Percentiles rank a stretch among this genome's conserved stretches.
These are phyloP conservation scores for Erebia epiphron DNA, from an alignment of 2,888 invertebrate species.

Conservation along the genomic window DNA sequence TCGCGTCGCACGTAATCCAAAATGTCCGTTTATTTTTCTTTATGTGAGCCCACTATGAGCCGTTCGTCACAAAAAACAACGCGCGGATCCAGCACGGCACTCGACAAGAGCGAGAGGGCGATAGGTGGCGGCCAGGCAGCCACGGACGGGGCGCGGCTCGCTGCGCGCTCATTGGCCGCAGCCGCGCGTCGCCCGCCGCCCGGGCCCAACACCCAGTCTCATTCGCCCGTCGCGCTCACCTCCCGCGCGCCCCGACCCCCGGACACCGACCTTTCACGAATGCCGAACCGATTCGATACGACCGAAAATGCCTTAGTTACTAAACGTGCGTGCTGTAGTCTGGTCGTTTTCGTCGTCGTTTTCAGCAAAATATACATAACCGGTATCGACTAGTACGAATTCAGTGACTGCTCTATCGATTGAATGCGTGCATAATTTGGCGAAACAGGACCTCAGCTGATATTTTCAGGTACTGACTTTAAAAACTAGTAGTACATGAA, in stretches of 20 bases:
- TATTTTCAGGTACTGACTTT: slow-evolving; percentile 52
- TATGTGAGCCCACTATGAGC: slow-evolving; percentile 56
- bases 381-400: slow-evolving; percentile 37
- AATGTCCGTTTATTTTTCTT: slow-evolving; percentile 81
- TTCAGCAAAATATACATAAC: slow-evolving; percentile 54
- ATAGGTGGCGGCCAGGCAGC: slow-evolving; percentile 52
- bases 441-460: slow-evolving; percentile 36
- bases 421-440: slow-evolving; percentile 42
- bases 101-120: slow-evolving; percentile 61
- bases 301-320: slow-evolving; percentile 82
- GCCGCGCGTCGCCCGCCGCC: slow-evolving; percentile 68
- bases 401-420: slow-evolving; percentile 23
- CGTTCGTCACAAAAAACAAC: slow-evolving; percentile 69
- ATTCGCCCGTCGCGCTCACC: slow-evolving; percentile 51
- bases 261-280: slow-evolving; percentile 80
- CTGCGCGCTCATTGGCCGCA: slow-evolving; percentile 61
- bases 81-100: slow-evolving; percentile 63
- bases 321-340: slow-evolving; percentile 70
- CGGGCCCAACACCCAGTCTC: slow-evolving; percentile 61
- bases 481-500: slow-evolving; percentile 28
- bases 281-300: slow-evolving; percentile 79
- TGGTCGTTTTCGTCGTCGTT: slow-evolving; percentile 71
- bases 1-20: slow-evolving; percentile 71
- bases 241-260: slow-evolving; percentile 70
- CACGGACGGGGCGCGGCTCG: slow-evolving; percentile 69